These are phyloP conservation scores for Protodeltote pygarga DNA, from an alignment of 2,888 invertebrate species.

Conservation along the genomic window DNA sequence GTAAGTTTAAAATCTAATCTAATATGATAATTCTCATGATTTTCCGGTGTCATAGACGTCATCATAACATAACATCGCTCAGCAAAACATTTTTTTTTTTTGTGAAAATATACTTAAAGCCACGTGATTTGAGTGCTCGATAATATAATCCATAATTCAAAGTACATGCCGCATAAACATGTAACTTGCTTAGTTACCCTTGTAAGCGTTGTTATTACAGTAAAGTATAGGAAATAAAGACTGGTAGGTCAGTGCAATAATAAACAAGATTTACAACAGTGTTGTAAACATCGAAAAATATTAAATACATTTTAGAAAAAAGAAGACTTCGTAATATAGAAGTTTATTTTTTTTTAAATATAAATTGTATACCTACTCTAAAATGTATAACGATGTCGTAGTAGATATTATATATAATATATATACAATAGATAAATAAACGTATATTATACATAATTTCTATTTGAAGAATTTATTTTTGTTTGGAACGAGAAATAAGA, in stretches of 20 bases:
- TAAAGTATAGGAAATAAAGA: constrained; percentile 21
- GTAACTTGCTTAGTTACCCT: constrained; percentile 14
- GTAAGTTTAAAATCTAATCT: no score
- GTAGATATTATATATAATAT: constrained; percentile 11
- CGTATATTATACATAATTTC: no score
- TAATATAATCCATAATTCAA: neutral
- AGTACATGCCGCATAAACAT: neutral
- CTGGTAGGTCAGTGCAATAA: constrained; percentile 44
- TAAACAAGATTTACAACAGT: constrained; percentile 4
- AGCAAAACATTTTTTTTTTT: no score
- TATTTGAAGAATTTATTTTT: no score
- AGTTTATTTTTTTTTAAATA: constrained; percentile 13
- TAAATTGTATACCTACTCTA: constrained; percentile 26
- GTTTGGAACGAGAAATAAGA: no score
- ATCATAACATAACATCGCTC: no score
- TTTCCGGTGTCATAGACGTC: no score
- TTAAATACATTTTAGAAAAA: constrained; percentile 2
- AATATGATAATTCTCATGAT: no score
- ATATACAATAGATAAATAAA: no score
- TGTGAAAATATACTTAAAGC: constrained; percentile 7
- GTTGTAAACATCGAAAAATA: constrained; percentile 29
- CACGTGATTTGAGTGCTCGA: constrained; percentile 31
- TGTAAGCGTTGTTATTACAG: constrained; percentile 4
- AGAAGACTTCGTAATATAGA: constrained; percentile 2
- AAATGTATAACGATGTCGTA: constrained; percentile 22